Evolutionary conservation across 2,888 invertebrate genomes (phyloP).

Genomic region (Eilema depressum): DNA sequence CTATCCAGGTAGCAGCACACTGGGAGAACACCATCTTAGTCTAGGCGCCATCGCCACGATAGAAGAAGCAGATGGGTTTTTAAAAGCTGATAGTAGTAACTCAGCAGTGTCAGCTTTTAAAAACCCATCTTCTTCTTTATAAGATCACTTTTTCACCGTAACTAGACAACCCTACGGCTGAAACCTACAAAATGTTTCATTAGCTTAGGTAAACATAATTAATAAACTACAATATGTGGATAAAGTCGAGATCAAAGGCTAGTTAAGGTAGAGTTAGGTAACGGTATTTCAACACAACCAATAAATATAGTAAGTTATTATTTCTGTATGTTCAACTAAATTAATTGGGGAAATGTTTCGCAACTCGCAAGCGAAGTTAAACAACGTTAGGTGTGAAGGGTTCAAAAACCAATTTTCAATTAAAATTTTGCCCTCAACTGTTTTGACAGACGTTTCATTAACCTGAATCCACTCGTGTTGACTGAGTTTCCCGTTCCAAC

Average conservation of each 20-base stretch:
- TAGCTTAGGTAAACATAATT: background rate
- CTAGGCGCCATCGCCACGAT: no score
- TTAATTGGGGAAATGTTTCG: conserved; percentile 38
- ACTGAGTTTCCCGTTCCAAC: conserved; percentile 43
- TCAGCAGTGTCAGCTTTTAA: no score
- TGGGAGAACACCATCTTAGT: no score
- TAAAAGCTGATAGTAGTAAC: no score
- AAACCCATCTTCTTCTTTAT: no score
- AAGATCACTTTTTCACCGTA: no score
- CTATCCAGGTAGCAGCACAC: no score
- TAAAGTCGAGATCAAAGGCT: background rate
- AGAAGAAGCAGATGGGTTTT: no score
- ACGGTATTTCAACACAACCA: background rate
- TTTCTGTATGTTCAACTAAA: conserved; percentile 28
- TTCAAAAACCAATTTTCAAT: conserved; percentile 79
- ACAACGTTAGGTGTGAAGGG: conserved; percentile 63
- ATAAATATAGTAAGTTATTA: conserved; percentile 25
- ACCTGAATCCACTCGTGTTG: conserved; percentile 71
- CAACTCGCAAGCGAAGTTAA: conserved; percentile 49
- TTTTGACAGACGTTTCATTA: conserved; percentile 85
- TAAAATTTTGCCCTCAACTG: conserved; percentile 71
- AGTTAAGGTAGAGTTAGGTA: background rate
- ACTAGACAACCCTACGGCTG: no score
- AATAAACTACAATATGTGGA: background rate
- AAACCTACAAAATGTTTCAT: background rate